A percentile compares a stretch with the other conserved stretches of the same genome.
These are phyloP conservation scores for Anoura caudifer DNA, from an alignment of 2,113 vertebrate species.

Conservation along the genomic window DNA sequence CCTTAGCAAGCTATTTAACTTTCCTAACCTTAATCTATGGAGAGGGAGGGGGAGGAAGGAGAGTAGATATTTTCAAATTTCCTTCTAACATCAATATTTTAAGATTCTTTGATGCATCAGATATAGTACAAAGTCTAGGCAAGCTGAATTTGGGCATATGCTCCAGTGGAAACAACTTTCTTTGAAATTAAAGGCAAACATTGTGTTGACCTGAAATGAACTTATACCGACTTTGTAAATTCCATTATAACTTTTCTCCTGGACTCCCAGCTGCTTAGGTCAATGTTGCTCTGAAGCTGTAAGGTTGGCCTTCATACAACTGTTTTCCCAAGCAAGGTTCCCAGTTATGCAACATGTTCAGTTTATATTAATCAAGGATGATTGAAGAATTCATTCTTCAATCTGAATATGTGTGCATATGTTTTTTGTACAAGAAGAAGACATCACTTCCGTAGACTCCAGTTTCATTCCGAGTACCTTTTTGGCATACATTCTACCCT, in stretches of 20 bases:
- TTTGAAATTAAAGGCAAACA: slow-evolving; percentile 4
- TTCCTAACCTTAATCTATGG: not conserved
- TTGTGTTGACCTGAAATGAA: slow-evolving; percentile 15
- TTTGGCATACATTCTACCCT: not conserved
- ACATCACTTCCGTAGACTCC: not conserved
- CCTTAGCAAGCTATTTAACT: not conserved
- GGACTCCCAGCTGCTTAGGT: not conserved
- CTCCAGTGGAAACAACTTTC: not conserved
- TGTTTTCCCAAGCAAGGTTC: slow-evolving; percentile 28
- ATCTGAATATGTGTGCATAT: not conserved
- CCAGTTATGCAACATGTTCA: slow-evolving; percentile 1
- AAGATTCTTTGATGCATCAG: not conserved
- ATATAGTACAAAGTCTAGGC: not conserved
- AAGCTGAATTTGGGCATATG: not conserved
- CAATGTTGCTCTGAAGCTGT: slow-evolving; percentile 2
- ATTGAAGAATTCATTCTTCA: slow-evolving; percentile 8
- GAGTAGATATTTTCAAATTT: not conserved
- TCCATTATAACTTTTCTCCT: not conserved
- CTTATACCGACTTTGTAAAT: not conserved
- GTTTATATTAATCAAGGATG: slow-evolving; percentile 4
- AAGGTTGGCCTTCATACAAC: not conserved
- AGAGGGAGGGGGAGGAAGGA: not conserved
- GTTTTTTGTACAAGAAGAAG: not conserved
- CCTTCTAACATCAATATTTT: not conserved
- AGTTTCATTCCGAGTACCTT: not conserved